phyloP scores from a whole-genome alignment of 2,113 vertebrate genomes.

The Leptobrachium ailaonicum region DNA sequence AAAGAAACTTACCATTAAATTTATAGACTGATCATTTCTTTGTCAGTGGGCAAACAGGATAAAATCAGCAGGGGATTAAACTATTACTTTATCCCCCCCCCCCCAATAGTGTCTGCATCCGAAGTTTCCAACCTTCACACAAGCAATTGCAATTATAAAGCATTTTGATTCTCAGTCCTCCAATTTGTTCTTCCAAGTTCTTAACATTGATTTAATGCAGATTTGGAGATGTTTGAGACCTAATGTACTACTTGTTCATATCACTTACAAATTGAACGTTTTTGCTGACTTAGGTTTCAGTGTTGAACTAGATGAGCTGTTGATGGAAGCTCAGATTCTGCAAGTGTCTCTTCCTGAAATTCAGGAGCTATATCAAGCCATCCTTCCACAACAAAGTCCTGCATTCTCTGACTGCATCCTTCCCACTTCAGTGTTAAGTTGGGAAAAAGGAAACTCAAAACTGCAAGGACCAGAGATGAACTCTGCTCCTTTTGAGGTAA shows the following conservation, averaged over 20 bases:
- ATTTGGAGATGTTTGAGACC: too few species aligned
- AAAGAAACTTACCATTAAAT: too few species aligned
- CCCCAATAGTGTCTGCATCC: too few species aligned
- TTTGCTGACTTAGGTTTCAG: conserved; percentile 70
- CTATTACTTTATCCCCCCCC: too few species aligned
- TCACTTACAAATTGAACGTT: background rate
- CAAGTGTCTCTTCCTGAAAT: conserved; percentile 89
- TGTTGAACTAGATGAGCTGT: conserved; percentile 83
- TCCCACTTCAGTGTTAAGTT: conserved; percentile 54
- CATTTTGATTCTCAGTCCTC: too few species aligned
- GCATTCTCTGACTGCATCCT: conserved; percentile 60
- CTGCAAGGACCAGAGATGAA: conserved; percentile 49
- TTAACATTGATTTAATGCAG: too few species aligned
- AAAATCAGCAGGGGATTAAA: too few species aligned
- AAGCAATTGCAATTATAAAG: too few species aligned
- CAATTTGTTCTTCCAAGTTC: too few species aligned
- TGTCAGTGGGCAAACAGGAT: too few species aligned
- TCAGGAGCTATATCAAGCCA: conserved; percentile 80
- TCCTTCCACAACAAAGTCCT: conserved; percentile 72
- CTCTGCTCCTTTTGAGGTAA: conserved; percentile 55
- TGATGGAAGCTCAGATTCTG: conserved; percentile 94
- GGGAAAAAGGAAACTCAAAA: conserved; percentile 67
- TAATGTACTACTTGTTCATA: conserved; percentile 49
- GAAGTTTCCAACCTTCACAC: too few species aligned
- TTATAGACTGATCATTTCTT: too few species aligned